These are phyloP conservation scores for Neolamprologus sp. DNA, from an alignment of 2,113 vertebrate genomes.

Conservation along the genomic window DNA sequence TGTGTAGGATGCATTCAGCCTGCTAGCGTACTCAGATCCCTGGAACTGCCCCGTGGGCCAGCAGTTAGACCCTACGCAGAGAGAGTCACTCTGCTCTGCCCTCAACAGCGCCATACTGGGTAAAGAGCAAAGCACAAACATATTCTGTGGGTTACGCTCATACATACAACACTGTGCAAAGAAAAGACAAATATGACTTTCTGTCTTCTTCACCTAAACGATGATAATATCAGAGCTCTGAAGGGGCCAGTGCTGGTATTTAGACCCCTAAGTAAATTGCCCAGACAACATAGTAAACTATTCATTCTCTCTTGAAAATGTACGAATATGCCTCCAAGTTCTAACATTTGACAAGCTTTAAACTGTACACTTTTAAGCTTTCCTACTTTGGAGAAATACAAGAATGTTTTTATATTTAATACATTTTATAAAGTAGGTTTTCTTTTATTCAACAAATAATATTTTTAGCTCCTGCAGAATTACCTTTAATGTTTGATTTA, in stretches of 20 bases:
- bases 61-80: conserved; percentile 93
- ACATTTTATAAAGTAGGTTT: background rate
- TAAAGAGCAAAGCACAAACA: conserved; percentile 58
- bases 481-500: background rate
- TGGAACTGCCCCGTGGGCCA: conserved; percentile 97
- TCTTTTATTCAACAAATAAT: background rate
- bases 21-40: conserved; percentile 94
- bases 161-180: background rate
- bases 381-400: background rate
- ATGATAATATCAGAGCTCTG: background rate
- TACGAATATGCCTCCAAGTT: background rate
- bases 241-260: background rate
- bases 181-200: background rate
- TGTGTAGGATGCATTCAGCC: conserved; percentile 92
- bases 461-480: background rate
- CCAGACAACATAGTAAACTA: background rate
- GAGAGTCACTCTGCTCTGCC: conserved; percentile 92
- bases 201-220: background rate
- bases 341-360: background rate
- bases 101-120: conserved; percentile 99
- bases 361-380: background rate
- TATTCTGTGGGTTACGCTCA: background rate
- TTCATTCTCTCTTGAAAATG: background rate
- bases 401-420: background rate
- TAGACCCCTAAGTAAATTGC: background rate